Evolutionary conservation across 1,140 invertebrate species (phyloP).

Genomic region (Drosophila arawakana): DNA sequence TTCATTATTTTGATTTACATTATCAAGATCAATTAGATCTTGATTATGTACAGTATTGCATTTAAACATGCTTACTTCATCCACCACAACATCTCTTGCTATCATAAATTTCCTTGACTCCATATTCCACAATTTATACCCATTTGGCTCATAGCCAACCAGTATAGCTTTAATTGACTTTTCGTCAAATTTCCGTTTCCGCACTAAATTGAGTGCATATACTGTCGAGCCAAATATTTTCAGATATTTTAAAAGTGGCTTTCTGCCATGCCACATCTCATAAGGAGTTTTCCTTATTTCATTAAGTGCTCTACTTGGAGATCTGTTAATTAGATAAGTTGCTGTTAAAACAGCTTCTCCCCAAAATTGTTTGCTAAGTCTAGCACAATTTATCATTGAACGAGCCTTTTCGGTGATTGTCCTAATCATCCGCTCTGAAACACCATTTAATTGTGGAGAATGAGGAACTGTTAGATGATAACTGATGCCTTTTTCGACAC

Average conservation of each 20-base stretch:
- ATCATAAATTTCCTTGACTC: conserved; percentile 72
- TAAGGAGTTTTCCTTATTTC: conserved; percentile 50
- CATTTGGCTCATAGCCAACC: conserved; percentile 84
- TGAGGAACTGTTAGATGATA: conserved; percentile 79
- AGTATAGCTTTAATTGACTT: conserved; percentile 78
- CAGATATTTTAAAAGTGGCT: conserved; percentile 47
- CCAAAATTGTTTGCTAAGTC: conserved; percentile 75
- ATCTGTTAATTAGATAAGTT: conserved; percentile 28
- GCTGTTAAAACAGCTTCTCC: conserved; percentile 83
- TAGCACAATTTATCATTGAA: conserved; percentile 37
- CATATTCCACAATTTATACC: conserved; percentile 53
- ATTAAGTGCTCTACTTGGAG: conserved; percentile 36
- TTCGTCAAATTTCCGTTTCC: conserved; percentile 82
- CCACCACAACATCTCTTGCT: conserved; percentile 71
- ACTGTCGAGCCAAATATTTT: conserved; percentile 37
- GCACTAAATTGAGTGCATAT: conserved; percentile 78
- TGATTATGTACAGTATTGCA: neutral
- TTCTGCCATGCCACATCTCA: conserved; percentile 42
- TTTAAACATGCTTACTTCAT: conserved; percentile 16
- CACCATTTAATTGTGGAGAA: conserved; percentile 85
- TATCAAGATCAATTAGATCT: neutral
- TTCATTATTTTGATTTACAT: conserved; percentile 6
- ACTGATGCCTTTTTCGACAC: conserved; percentile 83
- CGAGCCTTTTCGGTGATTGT: too few relatives aligned
- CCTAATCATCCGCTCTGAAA: conserved; percentile 61